Evolutionary conservation across 1,140 invertebrate species (phyloP), one percentile per base, ranked within the genome.

Genomic region (Macrosteles quadrilineatus): DNA sequence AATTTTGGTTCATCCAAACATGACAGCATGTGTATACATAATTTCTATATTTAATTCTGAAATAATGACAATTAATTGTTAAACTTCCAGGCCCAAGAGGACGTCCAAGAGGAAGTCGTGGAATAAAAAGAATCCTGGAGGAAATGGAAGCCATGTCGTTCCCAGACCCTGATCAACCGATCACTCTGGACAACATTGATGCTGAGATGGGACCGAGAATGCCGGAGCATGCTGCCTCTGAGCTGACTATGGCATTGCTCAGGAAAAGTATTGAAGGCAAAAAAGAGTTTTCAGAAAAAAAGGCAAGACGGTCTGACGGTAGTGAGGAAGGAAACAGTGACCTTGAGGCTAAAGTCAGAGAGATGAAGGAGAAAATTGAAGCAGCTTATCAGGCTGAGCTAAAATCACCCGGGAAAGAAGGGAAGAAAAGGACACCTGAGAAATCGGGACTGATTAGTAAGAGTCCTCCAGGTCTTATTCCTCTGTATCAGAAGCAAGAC

Each of bases 301-400:
- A 27, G 6, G 55, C 21, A 27, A 25, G 25, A 27, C 25, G 27
- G 27, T 12, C 55, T 27, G 25, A 29, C 6, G 25, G 23, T 27
- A 11, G 14, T 27, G 55, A 59, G 66, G n/a, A 40, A 23, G 11
- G 21, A 45, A 29, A 32, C 32, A 53, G 68, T 23, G 30, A 67
- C 1, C 40, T 53, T 9, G 72, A 71, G 53, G 25, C 70, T 19
- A 65, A 76, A 70, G 69, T 75, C 70, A 50, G 73, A 74, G 68
- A 73, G 65, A 36, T 71, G 19, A 70, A 76, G 71, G 59, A 71
- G 71, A 72, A 72, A 70, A 59, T 68, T 59, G 69, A 73, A 43
- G 62, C 43, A 69, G 55, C 55, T 27, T 59, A 59, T 25, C 21
- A 59, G 27, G 55, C 55, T 21, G 55, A 59, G 23, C 27, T 59